Percentiles rank a stretch among this genome's conserved stretches.
Evolutionary conservation across 1,140 invertebrate genomes (phyloP).

Genomic region (Daktulosphaira vitifoliae): DNA sequence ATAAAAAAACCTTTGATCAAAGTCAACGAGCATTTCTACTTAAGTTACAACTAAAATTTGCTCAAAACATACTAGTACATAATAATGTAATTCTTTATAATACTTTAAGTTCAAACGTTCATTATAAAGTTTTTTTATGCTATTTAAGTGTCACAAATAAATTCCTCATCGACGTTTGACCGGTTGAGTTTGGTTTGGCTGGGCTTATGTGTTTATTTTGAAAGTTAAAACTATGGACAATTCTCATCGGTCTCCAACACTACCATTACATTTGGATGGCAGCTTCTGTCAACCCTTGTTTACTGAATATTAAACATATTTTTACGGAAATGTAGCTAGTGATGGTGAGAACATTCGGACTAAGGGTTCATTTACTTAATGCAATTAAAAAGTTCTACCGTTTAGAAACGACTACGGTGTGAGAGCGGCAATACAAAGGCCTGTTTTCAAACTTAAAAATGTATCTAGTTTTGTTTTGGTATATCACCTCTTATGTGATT

Average conservation of each 20-base stretch:
- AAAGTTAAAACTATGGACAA: no score
- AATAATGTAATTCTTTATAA: no score
- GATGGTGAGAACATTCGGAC: background rate
- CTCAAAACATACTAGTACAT: no score
- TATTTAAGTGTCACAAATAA: no score
- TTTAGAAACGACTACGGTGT: background rate
- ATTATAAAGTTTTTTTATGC: no score
- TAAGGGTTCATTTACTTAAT: background rate
- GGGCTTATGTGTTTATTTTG: no score
- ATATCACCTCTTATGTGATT: background rate
- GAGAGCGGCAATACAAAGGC: background rate
- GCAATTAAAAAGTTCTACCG: slow-evolving; percentile 20
- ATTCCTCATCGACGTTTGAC: no score
- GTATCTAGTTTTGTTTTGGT: background rate
- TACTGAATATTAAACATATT: slow-evolving; percentile 13
- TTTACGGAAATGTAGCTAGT: background rate
- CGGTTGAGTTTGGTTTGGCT: no score
- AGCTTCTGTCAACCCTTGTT: background rate
- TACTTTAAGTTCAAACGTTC: no score
- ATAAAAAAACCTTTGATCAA: no score
- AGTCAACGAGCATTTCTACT: no score
- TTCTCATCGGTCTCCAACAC: background rate
- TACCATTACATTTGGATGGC: background rate
- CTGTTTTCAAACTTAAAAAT: background rate
- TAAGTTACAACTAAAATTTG: no score